Evolutionary conservation across 2,113 vertebrate species (phyloP), one percentile per base, ranked within the genome.

Genomic region (Rhinolophus ferrumequinum): DNA sequence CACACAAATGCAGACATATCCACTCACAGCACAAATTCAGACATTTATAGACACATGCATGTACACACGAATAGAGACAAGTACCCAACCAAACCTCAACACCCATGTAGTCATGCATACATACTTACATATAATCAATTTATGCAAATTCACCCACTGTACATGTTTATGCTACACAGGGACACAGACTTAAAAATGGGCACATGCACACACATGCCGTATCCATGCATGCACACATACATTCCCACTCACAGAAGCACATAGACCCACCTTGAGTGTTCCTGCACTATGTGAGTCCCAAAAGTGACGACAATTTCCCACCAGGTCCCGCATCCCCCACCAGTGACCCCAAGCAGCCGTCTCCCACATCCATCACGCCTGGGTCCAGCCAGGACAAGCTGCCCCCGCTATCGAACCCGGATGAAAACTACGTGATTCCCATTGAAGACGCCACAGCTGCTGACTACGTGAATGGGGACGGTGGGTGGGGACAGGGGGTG

Each of bases 341-440:
- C 1, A 44, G 64, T 24, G 44, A 58, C 73, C 67, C 90, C 18
- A 96, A 89, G 67, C 81, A 21, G 6, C 95, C 33, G 1, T 85
- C 56, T 67, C 80, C 95, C 4, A 7, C 4, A 0, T 26, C 92
- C 15, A 1, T 22, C 21, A n/a, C 0, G 0, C 84, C 95, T 26
- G 67, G 2, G 24, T n/a, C 88, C 58, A 93, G 47, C 66, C 97
- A 69, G 64, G 54, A 86, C 77, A 89, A 56, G 54, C 67, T 47
- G 50, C 92, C 93, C 28, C 69, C 26, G 0, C 38, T 67, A 0
- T 91, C 1, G 0, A 41, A 14, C 90, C 69, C 90, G 19, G 94
- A 97, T 2, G 93, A 97, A 73, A 87, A 96, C 83, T 98, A 97
- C 0, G 79, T 97, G 58, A 97, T 64, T 16, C 97, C 97, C 83